Base-by-base conservation (phyloP, 2,113 vertebrate species). In the Melospiza melodia region DNA sequence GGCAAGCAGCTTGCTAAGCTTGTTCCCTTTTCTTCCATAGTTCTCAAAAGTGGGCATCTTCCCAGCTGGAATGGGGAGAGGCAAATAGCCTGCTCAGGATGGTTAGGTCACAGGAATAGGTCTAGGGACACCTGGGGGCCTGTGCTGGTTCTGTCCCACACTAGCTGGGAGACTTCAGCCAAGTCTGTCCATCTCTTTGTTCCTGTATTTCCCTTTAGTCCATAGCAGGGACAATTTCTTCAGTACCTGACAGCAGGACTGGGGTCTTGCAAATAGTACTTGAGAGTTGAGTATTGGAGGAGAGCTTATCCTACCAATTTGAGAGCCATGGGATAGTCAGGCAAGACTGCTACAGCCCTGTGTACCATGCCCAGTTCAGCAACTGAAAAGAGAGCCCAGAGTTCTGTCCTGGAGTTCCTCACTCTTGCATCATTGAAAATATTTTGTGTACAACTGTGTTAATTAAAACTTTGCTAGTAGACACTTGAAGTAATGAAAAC, bases 401-500 rank as follows among this genome's bases (percentile, higher is more conserved):
- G n/a, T 69, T 51, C 73, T 37, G 24, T 71, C 77, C 44, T 33
- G 0, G 0, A 62, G n/a, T 54, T 76, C 66, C 67, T 84, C 20
- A 31, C 52, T 89, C 84, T 83, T 94, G 69, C 46, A 76, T 54
- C 86, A 51, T 55, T 84, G 75, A 69, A 95, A 89, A 92, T 90
- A 89, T 69, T 94, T 95, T 94, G 49, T 5, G 11, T 84, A 78
- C 37, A 75, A 31, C 49, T 68, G 37, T 5, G 28, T 89, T 95
- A 94, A 94, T 96, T 93, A 95, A 95, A 92, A 94, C 69, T 92
- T 80, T 92, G 76, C 92, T 93, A 93, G 88, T 46, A 96, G 86
- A 93, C 88, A 84, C 95, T 93, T 96, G 88, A 96, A 96, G 68
- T 82, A 92, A 90, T 75, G 88, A 94, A 96, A 97, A 96, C 80